Base-by-base conservation (phyloP, 1,140 invertebrate genomes). In the Ganaspis sp. region DNA sequence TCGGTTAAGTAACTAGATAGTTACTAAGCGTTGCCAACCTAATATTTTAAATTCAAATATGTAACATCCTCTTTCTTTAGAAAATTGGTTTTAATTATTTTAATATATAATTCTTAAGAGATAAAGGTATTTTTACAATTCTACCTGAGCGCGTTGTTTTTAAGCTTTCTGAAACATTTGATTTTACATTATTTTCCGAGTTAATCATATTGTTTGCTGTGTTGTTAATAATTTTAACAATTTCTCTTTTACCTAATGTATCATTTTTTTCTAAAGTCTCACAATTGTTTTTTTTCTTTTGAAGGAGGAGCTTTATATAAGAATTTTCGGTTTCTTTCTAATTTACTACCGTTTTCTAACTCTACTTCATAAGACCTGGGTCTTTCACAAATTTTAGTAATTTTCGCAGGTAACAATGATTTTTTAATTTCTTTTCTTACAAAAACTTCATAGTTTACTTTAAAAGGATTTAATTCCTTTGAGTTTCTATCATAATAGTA, bases 281-380 rank as follows among this genome's bases (percentile, higher is more conserved):
- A 42, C 4, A 12, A 9, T 42, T 42, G 40, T 42, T 5, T 12
- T 42, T 42, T 12, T 42, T 42, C 12, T 12, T 15, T 1, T 12
- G 40, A 42, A 12, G 40, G 4, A 4, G 40, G 40, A 42, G 12
- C 40, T 42, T 42, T 42, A 9, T 42, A 42, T 15, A 42, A 15
- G 40, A 42, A 53, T 38, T 64, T 53, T 12, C 74, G 45, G 19
- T 80, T 80, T 54, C 74, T 74, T 74, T 79, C 78, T 17, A 76
- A 53, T 9, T 15, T 4, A 5, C 49, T 45, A 17, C 74, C 74
- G n/a, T 21, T 76, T 9, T 74, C 49, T 2, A 75, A 15, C 34
- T 69, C 34, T 23, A 76, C 49, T 72, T 74, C 9, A 12, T 73
- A 77, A 4, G 75, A 80, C 19, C 34, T 77, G 1, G 78, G 78